A percentile compares a stretch with the other conserved stretches of the same genome.
Conservation (phyloP, 2,113 vertebrate genomes). For the Anoplopoma fimbria region DNA sequence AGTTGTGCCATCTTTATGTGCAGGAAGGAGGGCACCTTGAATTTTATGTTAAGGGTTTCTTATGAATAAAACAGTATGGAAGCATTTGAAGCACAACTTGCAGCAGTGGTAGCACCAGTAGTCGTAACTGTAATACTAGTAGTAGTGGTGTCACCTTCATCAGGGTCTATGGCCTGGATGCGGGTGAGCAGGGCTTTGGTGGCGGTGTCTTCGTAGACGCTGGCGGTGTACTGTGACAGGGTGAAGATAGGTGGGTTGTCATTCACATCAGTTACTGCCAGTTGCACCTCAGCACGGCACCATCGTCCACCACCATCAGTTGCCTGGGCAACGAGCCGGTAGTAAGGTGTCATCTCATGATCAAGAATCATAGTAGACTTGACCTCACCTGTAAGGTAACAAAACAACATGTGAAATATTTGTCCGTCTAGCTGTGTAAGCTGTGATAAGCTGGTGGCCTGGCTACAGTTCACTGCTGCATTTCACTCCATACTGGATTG, state of each 20-base stretch:
- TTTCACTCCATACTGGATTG: not conserved
- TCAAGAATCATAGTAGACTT: conserved; percentile 89
- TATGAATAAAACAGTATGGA: not conserved
- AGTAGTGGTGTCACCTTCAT: conserved; percentile 85
- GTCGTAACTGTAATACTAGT: not conserved
- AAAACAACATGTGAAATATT: not conserved
- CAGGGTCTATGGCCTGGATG: conserved; percentile 94
- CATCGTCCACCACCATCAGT: conserved; percentile 93
- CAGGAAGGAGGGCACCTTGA: no score
- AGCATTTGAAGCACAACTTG: not conserved
- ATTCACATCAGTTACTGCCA: conserved; percentile 93
- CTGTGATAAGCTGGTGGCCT: not conserved
- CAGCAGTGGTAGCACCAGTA: not conserved
- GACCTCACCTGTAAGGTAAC: conserved; percentile 87
- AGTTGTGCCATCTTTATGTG: not conserved
- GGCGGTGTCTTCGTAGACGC: conserved; percentile 95
- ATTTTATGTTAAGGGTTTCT: not conserved
- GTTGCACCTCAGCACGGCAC: conserved; percentile 87
- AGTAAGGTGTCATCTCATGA: conserved; percentile 88
- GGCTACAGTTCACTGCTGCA: not conserved
- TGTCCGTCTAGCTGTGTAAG: not conserved
- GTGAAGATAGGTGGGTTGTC: conserved; percentile 94
- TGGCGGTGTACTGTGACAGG: conserved; percentile 86
- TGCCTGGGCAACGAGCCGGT: conserved; percentile 89
- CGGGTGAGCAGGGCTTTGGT: conserved; percentile 93